Conservation (phyloP, 2,113 vertebrate genomes). For the Salvelinus namaycush region DNA sequence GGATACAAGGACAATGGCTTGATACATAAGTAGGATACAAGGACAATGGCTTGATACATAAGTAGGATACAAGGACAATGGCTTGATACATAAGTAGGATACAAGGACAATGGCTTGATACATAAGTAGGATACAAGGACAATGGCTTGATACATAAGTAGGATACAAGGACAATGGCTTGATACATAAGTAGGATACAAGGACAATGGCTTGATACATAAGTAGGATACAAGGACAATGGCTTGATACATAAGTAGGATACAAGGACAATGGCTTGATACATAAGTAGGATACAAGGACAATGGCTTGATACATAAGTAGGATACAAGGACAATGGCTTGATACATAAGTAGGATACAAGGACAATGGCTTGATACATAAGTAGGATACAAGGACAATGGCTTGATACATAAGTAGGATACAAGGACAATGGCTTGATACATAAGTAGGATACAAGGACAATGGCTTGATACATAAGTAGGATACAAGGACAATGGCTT, state of each 20-base stretch:
- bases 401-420: not conserved
- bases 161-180: not conserved
- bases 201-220: not conserved
- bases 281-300: not conserved
- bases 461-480: not conserved
- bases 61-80: not conserved
- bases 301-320: not conserved
- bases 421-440: not conserved
- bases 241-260: not conserved
- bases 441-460: not conserved
- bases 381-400: not conserved
- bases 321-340: not conserved
- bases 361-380: not conserved
- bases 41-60: not conserved
- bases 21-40: not conserved
- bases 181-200: not conserved
- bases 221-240: not conserved
- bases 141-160: not conserved
- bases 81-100: not conserved
- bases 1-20: not conserved
- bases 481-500: not conserved
- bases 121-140: not conserved
- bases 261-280: not conserved
- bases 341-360: not conserved
- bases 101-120: not conserved